Percentiles rank a stretch among this genome's conserved stretches.
Evolutionary conservation across 2,888 invertebrate species (phyloP).

Genomic region (Leptinotarsa juncta): DNA sequence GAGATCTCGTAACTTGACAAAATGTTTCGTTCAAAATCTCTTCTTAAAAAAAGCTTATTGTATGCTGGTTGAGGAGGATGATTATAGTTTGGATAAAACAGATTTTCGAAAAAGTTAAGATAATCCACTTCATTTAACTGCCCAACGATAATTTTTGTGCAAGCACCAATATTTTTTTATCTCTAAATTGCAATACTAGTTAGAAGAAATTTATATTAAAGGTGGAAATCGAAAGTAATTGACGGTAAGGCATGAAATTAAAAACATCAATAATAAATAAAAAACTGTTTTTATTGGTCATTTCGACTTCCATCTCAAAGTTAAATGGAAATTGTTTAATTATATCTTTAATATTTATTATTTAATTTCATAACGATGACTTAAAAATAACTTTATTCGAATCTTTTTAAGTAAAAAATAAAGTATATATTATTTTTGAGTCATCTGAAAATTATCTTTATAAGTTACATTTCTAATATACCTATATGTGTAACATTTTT

Average conservation of each 20-base stretch:
- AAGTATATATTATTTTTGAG: slow-evolving; percentile 51
- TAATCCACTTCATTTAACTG: slow-evolving; percentile 52
- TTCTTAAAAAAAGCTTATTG: slow-evolving; percentile 50
- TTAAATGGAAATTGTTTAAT: slow-evolving; percentile 41
- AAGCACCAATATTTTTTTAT: slow-evolving; percentile 59
- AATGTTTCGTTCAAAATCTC: slow-evolving; percentile 38
- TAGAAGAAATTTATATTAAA: slow-evolving; percentile 45
- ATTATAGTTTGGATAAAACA: slow-evolving; percentile 33
- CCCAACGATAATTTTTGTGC: slow-evolving; percentile 59
- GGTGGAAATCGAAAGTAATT: slow-evolving; percentile 46
- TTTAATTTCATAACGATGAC: slow-evolving; percentile 47
- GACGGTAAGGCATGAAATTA: slow-evolving; percentile 34
- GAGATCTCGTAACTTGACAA: slow-evolving; percentile 49
- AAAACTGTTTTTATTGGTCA: slow-evolving; percentile 27
- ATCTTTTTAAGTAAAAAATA: slow-evolving; percentile 47
- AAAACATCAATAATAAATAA: slow-evolving; percentile 41
- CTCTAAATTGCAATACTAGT: slow-evolving; percentile 52
- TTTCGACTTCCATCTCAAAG: slow-evolving; percentile 43
- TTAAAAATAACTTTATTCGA: slow-evolving; percentile 47
- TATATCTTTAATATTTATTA: slow-evolving; percentile 36
- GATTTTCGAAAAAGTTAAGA: slow-evolving; percentile 40
- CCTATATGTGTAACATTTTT: slow-evolving; percentile 35
- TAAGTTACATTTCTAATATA: slow-evolving; percentile 42
- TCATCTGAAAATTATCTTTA: slow-evolving; percentile 40
- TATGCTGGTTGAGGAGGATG: slow-evolving; percentile 43